Percentiles rank a stretch among this genome's conserved stretches.
phyloP scores from a whole-genome alignment of 2,888 invertebrate genomes.

The Aphrophora alni region DNA sequence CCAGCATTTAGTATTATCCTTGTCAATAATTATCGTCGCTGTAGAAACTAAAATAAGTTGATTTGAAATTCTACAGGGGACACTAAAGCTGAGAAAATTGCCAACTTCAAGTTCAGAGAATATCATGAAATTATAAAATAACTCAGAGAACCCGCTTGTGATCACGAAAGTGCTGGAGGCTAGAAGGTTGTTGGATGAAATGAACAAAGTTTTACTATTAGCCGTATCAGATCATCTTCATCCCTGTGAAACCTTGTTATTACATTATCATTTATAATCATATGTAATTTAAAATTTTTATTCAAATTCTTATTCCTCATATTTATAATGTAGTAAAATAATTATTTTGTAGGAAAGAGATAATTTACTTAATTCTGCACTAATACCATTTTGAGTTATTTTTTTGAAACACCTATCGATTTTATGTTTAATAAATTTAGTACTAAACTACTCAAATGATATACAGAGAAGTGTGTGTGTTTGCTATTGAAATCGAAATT shows the following conservation, averaged over 20 bases:
- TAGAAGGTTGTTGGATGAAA: background rate
- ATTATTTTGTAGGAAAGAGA: background rate
- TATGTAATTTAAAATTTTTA: background rate
- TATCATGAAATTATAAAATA: background rate
- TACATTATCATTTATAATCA: background rate
- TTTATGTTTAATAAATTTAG: no score
- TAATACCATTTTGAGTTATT: no score
- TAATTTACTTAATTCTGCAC: no score
- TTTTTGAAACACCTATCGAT: no score
- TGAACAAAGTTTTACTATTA: constrained; percentile 5
- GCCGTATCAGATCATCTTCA: background rate
- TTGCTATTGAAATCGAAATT: no score
- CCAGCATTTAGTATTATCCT: no score
- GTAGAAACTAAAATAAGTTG: background rate
- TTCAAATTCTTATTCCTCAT: background rate
- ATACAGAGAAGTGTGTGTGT: no score
- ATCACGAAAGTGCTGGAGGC: background rate
- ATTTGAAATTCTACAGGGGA: background rate
- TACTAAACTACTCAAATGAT: no score
- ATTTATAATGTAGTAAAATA: background rate
- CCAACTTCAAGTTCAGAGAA: background rate
- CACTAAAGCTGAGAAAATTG: background rate
- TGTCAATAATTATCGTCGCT: no score
- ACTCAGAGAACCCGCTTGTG: background rate
- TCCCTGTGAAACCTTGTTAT: background rate